These are phyloP conservation scores for Brenthis hecate DNA, from an alignment of 2,888 invertebrate species.

Conservation along the genomic window DNA sequence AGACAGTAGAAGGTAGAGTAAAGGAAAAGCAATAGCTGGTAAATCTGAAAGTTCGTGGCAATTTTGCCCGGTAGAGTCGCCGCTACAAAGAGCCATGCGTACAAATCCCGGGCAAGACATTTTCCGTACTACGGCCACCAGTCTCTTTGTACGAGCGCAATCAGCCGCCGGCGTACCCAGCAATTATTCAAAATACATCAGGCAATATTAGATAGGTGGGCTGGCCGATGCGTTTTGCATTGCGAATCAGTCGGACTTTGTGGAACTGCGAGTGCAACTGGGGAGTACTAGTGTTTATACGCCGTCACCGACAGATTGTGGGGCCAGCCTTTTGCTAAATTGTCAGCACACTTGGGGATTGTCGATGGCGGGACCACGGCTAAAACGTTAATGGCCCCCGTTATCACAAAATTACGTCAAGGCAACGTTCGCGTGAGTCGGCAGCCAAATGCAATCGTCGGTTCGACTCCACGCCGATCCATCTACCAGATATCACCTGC, in stretches of 20 bases:
- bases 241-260: slow-evolving; percentile 78
- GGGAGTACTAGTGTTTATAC: slow-evolving; percentile 67
- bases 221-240: slow-evolving; percentile 78
- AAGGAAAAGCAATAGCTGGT: slow-evolving; percentile 29
- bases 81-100: slow-evolving; percentile 45
- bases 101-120: slow-evolving; percentile 69
- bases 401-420: slow-evolving; percentile 49
- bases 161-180: slow-evolving; percentile 65
- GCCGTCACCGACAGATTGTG: slow-evolving; percentile 65
- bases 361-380: slow-evolving; percentile 49
- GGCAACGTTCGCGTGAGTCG: slow-evolving; percentile 36
- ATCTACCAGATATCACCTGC: slow-evolving; percentile 19
- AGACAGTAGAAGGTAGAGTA: not conserved
- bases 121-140: slow-evolving; percentile 57
- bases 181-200: slow-evolving; percentile 82
- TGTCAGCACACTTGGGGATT: slow-evolving; percentile 60
- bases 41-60: slow-evolving; percentile 36
- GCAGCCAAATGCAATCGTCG: slow-evolving; percentile 35
- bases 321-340: slow-evolving; percentile 67
- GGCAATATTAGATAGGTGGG: slow-evolving; percentile 79
- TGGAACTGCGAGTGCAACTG: slow-evolving; percentile 48
- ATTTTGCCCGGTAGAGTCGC: slow-evolving; percentile 40
- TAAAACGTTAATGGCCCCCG: slow-evolving; percentile 48
- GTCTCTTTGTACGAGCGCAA: slow-evolving; percentile 71
- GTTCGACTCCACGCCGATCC: slow-evolving; percentile 26